Percentiles rank a stretch among this genome's conserved stretches.
Evolutionary conservation across 2,113 vertebrate species (phyloP).

Genomic region (Rallus limicola): DNA sequence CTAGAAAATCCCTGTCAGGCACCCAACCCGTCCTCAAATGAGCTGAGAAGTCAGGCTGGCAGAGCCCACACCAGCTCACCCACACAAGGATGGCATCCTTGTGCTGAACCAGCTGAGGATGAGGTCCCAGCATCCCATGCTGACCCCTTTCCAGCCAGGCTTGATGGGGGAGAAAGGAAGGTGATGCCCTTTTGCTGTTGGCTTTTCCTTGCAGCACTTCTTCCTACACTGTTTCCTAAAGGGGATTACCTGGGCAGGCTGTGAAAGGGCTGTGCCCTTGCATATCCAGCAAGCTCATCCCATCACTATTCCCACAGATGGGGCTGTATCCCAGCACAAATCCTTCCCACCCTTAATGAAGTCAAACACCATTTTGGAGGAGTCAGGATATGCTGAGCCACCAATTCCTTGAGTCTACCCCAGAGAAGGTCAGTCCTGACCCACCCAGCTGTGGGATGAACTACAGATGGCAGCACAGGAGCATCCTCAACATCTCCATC

Average conservation of each 20-base stretch:
- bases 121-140: accelerated
- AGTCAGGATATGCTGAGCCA: neutral
- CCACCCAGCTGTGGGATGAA: accelerated
- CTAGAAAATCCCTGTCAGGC: neutral
- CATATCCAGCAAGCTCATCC: neutral
- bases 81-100: accelerated
- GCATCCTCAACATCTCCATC: neutral
- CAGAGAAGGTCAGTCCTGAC: neutral
- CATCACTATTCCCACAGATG: neutral
- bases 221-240: neutral
- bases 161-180: neutral
- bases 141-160: neutral
- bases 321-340: neutral
- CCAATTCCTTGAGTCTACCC: accelerated
- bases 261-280: accelerated
- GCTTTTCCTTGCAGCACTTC: neutral
- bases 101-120: accelerated
- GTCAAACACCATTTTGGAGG: neutral
- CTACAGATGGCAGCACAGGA: neutral
- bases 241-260: accelerated
- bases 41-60: accelerated
- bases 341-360: neutral
- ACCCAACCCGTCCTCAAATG: neutral
- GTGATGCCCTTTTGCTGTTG: neutral
- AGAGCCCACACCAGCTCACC: neutral